phyloP scores from a whole-genome alignment of 2,113 vertebrate species.

The Pongo pygmaeus region DNA sequence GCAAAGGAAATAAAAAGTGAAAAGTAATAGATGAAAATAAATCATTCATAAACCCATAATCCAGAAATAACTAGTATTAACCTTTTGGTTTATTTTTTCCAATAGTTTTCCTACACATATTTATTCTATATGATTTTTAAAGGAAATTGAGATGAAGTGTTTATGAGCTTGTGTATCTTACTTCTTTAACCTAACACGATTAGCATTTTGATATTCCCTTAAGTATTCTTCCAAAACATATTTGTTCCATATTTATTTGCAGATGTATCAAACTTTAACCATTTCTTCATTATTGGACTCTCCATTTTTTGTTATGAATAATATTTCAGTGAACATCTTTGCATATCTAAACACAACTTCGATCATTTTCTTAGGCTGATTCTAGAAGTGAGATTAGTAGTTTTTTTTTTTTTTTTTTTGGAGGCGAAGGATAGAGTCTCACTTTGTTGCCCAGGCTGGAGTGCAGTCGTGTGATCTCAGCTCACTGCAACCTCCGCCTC shows the following conservation, averaged over 20 bases:
- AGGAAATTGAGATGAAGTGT: conserved; percentile 14
- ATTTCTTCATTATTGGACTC: background rate
- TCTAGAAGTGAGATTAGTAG: background rate
- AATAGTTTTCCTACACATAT: background rate
- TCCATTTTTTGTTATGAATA: background rate
- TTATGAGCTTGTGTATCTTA: background rate
- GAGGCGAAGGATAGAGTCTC: too few species aligned
- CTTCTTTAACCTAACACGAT: conserved; percentile 1
- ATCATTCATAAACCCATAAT: conserved; percentile 31
- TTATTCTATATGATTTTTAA: conserved; percentile 36
- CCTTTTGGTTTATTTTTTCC: conserved; percentile 21
- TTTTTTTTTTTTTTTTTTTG: background rate
- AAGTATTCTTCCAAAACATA: conserved; percentile 11
- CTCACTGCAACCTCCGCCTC: too few species aligned
- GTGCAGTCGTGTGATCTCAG: too few species aligned
- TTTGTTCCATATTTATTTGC: background rate
- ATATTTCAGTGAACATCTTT: background rate
- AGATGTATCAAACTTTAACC: background rate
- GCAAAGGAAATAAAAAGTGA: conserved; percentile 57
- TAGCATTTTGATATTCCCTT: conserved; percentile 1
- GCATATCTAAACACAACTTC: background rate
- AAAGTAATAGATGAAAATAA: conserved; percentile 51
- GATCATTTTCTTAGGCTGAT: conserved; percentile 7
- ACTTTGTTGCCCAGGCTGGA: too few species aligned
- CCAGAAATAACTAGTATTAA: conserved; percentile 30